Conservation (phyloP, 2,113 vertebrate genomes). For the Chelonoidis abingdonii region DNA sequence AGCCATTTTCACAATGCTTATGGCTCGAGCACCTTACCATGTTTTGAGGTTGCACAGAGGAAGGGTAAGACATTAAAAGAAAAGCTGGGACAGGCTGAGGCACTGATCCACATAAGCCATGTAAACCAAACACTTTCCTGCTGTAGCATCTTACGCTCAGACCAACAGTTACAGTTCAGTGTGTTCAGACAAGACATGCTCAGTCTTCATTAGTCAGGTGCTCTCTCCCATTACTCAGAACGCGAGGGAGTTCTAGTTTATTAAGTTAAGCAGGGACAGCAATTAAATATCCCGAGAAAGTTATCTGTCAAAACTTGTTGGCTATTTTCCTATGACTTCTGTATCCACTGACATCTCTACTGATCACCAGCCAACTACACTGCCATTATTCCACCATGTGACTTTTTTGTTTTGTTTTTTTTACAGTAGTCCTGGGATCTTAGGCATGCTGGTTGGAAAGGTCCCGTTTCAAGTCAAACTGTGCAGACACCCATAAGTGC, state of each 20-base stretch:
- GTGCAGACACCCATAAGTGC: neutral
- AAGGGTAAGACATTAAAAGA: neutral
- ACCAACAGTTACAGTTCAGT: neutral
- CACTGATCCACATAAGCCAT: neutral
- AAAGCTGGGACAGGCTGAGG: neutral
- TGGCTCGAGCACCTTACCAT: neutral
- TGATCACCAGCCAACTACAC: neutral
- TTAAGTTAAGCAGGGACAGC: neutral
- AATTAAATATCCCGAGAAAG: neutral
- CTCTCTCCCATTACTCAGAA: neutral
- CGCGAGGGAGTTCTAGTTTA: neutral
- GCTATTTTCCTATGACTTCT: neutral
- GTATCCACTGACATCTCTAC: neutral
- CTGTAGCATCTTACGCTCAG: neutral
- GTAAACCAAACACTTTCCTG: neutral
- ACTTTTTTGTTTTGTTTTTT: neutral
- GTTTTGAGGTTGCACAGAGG: neutral
- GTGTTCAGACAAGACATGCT: accelerated
- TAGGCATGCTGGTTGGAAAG: neutral
- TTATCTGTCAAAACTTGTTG: neutral
- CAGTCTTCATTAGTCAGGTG: neutral
- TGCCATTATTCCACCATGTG: neutral
- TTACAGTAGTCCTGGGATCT: neutral
- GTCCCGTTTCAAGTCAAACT: neutral
- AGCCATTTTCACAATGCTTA: neutral